These are phyloP conservation scores for Drosophila affinis DNA, from an alignment of 2,888 invertebrate species.

Conservation along the genomic window DNA sequence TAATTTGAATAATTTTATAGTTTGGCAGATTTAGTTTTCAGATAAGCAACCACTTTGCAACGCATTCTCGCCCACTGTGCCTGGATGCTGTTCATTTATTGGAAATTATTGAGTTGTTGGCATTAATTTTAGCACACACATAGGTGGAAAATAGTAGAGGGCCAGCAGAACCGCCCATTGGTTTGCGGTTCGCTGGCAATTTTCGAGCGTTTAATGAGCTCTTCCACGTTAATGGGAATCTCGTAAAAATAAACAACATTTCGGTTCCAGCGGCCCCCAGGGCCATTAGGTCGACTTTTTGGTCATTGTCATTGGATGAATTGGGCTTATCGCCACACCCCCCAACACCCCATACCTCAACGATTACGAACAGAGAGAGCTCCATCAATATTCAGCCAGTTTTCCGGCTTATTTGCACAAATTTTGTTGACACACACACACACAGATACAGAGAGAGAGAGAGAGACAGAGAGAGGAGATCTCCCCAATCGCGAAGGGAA, in stretches of 20 bases:
- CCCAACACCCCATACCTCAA: neutral
- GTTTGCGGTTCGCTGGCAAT: constrained; percentile 47
- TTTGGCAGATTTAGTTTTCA: constrained; percentile 1
- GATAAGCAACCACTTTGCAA: no score
- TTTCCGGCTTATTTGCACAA: constrained; percentile 32
- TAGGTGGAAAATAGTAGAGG: constrained; percentile 27
- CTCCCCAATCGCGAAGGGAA: constrained; percentile 32
- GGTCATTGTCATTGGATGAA: constrained; percentile 6
- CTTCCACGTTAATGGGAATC: constrained; percentile 37
- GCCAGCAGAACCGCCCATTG: neutral
- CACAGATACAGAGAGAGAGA: constrained; percentile 6
- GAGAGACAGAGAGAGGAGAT: neutral
- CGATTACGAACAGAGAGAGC: neutral
- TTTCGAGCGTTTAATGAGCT: constrained; percentile 44
- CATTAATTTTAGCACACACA: constrained; percentile 57
- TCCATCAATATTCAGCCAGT: constrained; percentile 13
- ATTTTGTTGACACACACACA: constrained; percentile 41
- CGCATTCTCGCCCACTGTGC: constrained; percentile 26
- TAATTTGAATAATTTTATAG: neutral
- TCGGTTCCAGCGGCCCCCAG: constrained; percentile 4
- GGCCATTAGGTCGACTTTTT: constrained; percentile 18
- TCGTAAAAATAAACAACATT: constrained; percentile 49
- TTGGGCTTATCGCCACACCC: neutral
- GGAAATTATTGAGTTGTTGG: constrained; percentile 72
- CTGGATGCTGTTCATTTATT: constrained; percentile 55